Evolutionary conservation across 2,888 invertebrate species (phyloP).

Genomic region (Limnephilus rhombicus): DNA sequence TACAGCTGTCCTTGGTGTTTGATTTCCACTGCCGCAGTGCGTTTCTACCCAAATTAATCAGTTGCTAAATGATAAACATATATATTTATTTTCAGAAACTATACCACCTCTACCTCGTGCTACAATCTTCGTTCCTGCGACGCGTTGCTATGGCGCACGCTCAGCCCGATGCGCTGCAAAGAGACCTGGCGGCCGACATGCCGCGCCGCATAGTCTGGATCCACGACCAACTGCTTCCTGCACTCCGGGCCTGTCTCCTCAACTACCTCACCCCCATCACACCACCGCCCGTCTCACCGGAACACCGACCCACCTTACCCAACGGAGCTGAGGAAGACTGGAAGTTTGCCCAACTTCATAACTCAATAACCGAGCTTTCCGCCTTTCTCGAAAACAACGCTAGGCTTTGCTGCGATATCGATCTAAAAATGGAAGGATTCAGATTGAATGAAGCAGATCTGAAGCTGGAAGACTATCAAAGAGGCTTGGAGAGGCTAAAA

Average conservation of each 20-base stretch:
- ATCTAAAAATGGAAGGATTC: conserved; percentile 72
- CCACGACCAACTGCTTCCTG: conserved; percentile 70
- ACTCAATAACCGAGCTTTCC: background rate
- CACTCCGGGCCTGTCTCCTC: conserved; percentile 68
- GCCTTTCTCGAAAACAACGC: background rate
- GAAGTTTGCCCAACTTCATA: background rate
- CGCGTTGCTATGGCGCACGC: conserved; percentile 74
- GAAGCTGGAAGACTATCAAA: background rate
- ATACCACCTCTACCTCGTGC: conserved; percentile 75
- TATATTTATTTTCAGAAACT: conserved; percentile 71
- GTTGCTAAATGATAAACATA: no score
- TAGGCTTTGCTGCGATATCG: conserved; percentile 71
- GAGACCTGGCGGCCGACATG: conserved; percentile 75
- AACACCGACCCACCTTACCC: background rate
- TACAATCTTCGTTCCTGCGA: conserved; percentile 74
- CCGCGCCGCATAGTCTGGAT: conserved; percentile 75
- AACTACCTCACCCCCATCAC: conserved; percentile 68
- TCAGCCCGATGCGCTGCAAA: conserved; percentile 68
- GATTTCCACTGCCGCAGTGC: no score
- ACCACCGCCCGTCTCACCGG: background rate
- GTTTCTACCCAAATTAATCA: no score
- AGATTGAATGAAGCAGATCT: conserved; percentile 71
- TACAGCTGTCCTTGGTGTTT: no score
- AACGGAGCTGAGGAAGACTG: background rate
- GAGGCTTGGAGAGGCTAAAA: conserved; percentile 71